Evolutionary conservation across 2,888 invertebrate species (phyloP).

Genomic region (Morpho deidamia): DNA sequence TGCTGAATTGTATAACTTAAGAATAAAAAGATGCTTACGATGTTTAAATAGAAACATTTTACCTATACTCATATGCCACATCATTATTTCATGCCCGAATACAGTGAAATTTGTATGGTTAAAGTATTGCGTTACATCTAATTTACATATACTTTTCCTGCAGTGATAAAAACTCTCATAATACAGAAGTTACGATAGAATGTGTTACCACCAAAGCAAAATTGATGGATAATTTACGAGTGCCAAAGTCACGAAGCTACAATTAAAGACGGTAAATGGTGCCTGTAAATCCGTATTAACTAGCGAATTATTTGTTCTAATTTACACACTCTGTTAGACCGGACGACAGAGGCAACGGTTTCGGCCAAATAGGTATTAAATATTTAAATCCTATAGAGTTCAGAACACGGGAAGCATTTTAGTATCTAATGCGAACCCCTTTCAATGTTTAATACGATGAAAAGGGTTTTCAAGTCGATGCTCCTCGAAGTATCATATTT

Average conservation of each 20-base stretch:
- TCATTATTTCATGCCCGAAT: too few relatives aligned
- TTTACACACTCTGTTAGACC: slow-evolving; percentile 7
- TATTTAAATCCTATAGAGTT: slow-evolving; percentile 1
- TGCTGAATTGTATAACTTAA: too few relatives aligned
- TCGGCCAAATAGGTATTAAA: slow-evolving; percentile 5
- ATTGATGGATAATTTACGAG: background rate
- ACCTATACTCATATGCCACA: too few relatives aligned
- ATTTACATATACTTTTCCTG: too few relatives aligned
- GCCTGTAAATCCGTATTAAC: slow-evolving; percentile 13
- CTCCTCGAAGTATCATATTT: background rate
- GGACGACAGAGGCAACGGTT: background rate
- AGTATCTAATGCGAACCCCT: background rate
- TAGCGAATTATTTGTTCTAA: slow-evolving; percentile 12
- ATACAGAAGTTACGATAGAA: too few relatives aligned
- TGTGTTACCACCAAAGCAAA: background rate
- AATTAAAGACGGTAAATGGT: slow-evolving; percentile 2
- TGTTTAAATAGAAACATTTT: too few relatives aligned
- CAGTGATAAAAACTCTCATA: too few relatives aligned
- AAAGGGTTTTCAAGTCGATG: background rate
- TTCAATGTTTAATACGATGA: slow-evolving; percentile 3
- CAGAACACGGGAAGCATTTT: background rate
- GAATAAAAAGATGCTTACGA: too few relatives aligned
- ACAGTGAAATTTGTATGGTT: too few relatives aligned
- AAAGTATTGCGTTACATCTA: too few relatives aligned
- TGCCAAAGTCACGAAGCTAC: slow-evolving; percentile 2